Conservation (phyloP, 2,797 vertebrate genomes). For the Sphenodon punctatus region DNA sequence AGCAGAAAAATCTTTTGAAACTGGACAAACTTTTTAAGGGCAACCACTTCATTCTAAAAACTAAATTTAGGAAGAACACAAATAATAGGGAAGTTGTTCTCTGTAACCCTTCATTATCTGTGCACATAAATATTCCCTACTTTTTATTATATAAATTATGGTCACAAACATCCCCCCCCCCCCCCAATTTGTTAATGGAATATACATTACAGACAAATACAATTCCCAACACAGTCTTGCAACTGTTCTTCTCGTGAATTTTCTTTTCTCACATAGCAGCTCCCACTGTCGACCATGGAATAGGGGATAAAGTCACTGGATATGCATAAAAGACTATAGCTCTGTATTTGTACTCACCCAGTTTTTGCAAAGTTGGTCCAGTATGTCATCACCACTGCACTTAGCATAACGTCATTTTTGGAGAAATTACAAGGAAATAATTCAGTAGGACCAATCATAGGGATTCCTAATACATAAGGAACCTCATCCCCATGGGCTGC, state of each 20-base stretch:
- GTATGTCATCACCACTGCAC: slow-evolving; percentile 98
- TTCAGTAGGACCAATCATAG: slow-evolving; percentile 98
- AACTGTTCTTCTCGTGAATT: background rate
- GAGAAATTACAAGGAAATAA: slow-evolving; percentile 99
- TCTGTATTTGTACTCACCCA: slow-evolving; percentile 82
- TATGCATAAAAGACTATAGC: background rate
- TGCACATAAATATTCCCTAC: background rate
- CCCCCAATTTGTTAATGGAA: background rate
- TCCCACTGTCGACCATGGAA: background rate
- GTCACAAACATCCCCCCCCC: background rate
- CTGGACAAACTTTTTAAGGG: background rate
- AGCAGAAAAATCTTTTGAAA: background rate
- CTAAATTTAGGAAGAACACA: background rate
- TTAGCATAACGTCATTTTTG: slow-evolving; percentile 99
- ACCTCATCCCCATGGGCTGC: slow-evolving; percentile 98
- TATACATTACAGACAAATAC: background rate
- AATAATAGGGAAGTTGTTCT: background rate
- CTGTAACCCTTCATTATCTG: background rate
- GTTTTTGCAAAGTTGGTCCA: slow-evolving; percentile 99
- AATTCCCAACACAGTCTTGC: background rate
- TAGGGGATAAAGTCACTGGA: background rate
- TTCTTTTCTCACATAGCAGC: background rate
- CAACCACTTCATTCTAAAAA: background rate
- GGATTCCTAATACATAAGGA: slow-evolving; percentile 95
- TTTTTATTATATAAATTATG: background rate